Evolutionary conservation across 2,113 vertebrate species (phyloP).

Genomic region (Catharus bicknelli): DNA sequence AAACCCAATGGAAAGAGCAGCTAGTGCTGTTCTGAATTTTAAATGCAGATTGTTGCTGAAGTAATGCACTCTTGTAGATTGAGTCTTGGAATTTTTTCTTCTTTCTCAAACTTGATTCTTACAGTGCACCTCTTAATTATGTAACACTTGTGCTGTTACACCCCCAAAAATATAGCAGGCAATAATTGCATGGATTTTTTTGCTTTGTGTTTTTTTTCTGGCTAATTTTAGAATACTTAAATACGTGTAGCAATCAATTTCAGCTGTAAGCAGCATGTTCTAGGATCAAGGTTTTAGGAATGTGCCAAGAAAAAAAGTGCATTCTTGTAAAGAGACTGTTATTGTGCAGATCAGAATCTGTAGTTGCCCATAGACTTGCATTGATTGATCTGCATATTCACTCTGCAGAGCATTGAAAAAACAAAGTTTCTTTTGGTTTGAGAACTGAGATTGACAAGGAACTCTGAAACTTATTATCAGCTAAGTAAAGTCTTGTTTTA

Average conservation of each 20-base stretch:
- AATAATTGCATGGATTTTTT: background rate
- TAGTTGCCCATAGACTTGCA: background rate
- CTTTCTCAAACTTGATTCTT: background rate
- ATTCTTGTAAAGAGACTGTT: background rate
- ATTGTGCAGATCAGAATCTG: background rate
- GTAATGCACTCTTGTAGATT: background rate
- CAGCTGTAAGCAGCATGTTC: background rate
- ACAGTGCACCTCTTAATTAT: background rate
- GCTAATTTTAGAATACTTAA: background rate
- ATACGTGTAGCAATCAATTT: background rate
- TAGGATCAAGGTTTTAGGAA: background rate
- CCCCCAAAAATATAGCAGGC: accelerated
- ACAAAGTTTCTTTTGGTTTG: background rate
- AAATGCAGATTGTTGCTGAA: too few species aligned
- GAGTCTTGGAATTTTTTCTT: background rate
- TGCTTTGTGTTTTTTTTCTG: background rate
- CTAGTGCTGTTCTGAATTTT: background rate
- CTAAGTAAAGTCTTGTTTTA: background rate
- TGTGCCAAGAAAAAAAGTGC: background rate
- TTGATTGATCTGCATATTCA: background rate
- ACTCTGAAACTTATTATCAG: background rate
- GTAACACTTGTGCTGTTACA: background rate
- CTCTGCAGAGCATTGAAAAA: background rate
- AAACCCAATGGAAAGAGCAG: background rate
- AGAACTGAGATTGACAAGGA: background rate